Evolutionary conservation across 2,113 vertebrate genomes (phyloP), one percentile per base, ranked within the genome.

Genomic region (Brienomyrus longianalis): DNA sequence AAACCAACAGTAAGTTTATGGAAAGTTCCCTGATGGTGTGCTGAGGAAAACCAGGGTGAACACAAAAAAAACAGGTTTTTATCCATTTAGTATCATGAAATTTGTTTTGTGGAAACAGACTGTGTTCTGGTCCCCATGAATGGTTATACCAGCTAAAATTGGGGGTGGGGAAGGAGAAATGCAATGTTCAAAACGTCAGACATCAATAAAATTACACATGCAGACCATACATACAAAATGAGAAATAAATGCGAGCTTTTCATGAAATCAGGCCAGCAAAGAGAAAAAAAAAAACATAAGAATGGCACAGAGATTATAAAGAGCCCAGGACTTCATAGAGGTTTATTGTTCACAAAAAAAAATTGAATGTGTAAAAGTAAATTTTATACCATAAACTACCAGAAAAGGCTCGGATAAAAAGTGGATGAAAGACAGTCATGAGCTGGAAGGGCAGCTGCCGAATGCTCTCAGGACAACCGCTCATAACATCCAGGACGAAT

Each of bases 301-400:
- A 89, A 31, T 59, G 89, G 83, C 77, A 84, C 19, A 9, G 80
- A 23, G 83, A 45, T 52, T 45, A 84, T 31, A 45, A 83, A 85
- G 74, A 89, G 74, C 54, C 56, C 21, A 89, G 51, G 52, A 54
- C 80, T 54, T 89, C 51, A 50, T 39, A 84, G 88, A 89, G 74
- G 83, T 89, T 89, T 84, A 89, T 84, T 85, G 89, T 66, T 50
- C 77, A 89, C 51, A 89, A 83, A 84, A 85, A 84, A 85, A 10
- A 23, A 2, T 54, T 50, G 19, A 62, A n/a, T 62, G 50, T 62
- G 52, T 83, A 83, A 89, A 89, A 89, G 83, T 50, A 21, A 85
- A 6, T 50, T 89, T 84, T 89, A 89, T 84, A 84, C 51, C 89
- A 89, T 50, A 89, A 66, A 86, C 83, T 66, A 27, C n/a, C 45